Base-by-base conservation (phyloP, 2,888 invertebrate genomes). In the Biston betularia region DNA sequence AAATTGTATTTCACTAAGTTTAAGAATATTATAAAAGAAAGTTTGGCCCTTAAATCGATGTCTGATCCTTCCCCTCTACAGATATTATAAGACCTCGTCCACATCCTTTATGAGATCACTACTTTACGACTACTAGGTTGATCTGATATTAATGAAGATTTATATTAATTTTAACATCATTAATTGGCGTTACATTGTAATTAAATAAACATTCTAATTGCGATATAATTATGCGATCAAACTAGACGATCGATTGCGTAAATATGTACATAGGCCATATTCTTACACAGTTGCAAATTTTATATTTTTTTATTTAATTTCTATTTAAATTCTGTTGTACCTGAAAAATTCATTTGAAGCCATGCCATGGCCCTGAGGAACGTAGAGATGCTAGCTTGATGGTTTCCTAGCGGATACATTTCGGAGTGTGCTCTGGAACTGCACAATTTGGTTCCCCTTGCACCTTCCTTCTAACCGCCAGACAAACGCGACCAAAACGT, bases 331-430 rank as follows among this genome's bases (percentile, higher is more conserved):
- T 56, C 48, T 11, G 49, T 44, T 12, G 6, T 49, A 56, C 55
- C 63, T 53, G 46, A 52, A 57, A 63, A 57, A 57, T 57, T 58
- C 33, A 14, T 58, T 10, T 34, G 64, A 65, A 65, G 58, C 64
- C 64, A 33, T 64, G 59, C 15, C 6, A 24, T 34, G 4, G 35
- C 35, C 35, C 7, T n/a, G n/a, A n/a, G n/a, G n/a, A n/a, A n/a
- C n/a, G n/a, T n/a, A n/a, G n/a, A n/a, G n/a, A n/a, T n/a, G n/a
- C n/a, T n/a, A n/a, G n/a, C n/a, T n/a, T n/a, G n/a, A n/a, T n/a
- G n/a, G n/a, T n/a, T n/a, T n/a, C n/a, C n/a, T n/a, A n/a, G n/a
- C n/a, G n/a, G n/a, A n/a, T n/a, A n/a, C n/a, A n/a, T n/a, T n/a
- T n/a, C n/a, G n/a, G n/a, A n/a, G n/a, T n/a, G n/a, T n/a, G n/a